phyloP scores from a whole-genome alignment of 23 tunicate species.

The Styela plicata region DNA sequence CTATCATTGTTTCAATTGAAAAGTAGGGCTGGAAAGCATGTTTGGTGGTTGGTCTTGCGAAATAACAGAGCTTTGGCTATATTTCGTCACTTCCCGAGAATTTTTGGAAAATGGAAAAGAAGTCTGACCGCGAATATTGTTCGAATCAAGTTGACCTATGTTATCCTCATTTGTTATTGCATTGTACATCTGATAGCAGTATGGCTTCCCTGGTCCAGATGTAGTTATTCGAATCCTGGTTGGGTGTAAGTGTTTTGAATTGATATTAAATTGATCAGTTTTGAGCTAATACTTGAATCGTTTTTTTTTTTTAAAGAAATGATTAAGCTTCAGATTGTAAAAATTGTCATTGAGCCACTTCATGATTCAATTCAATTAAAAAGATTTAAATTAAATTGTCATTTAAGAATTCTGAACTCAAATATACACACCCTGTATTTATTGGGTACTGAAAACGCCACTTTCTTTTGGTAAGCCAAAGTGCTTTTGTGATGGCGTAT shows the following conservation, averaged over 20 bases:
- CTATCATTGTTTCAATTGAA: slow-evolving; percentile 18
- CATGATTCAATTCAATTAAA: too few relatives aligned
- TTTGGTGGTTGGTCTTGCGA: slow-evolving; percentile 42
- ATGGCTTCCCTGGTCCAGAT: background rate
- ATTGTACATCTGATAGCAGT: background rate
- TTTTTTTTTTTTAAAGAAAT: too few relatives aligned
- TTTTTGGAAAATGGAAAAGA: slow-evolving; percentile 55
- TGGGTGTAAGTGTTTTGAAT: background rate
- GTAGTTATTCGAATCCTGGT: background rate
- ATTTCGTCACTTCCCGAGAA: slow-evolving; percentile 56
- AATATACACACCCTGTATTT: too few relatives aligned
- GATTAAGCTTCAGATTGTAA: too few relatives aligned
- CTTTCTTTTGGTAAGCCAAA: too few relatives aligned
- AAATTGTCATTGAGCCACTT: too few relatives aligned
- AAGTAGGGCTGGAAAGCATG: slow-evolving; percentile 13
- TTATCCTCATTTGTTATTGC: background rate
- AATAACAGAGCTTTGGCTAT: slow-evolving; percentile 50
- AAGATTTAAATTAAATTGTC: too few relatives aligned
- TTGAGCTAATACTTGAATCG: too few relatives aligned
- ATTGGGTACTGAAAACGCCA: too few relatives aligned
- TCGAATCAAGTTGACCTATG: background rate
- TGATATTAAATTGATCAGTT: too few relatives aligned
- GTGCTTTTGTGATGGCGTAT: too few relatives aligned
- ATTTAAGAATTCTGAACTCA: too few relatives aligned
- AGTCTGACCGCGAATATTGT: background rate